Conservation (phyloP, 2,797 vertebrate genomes). For the Hydrolagus colliei region DNA sequence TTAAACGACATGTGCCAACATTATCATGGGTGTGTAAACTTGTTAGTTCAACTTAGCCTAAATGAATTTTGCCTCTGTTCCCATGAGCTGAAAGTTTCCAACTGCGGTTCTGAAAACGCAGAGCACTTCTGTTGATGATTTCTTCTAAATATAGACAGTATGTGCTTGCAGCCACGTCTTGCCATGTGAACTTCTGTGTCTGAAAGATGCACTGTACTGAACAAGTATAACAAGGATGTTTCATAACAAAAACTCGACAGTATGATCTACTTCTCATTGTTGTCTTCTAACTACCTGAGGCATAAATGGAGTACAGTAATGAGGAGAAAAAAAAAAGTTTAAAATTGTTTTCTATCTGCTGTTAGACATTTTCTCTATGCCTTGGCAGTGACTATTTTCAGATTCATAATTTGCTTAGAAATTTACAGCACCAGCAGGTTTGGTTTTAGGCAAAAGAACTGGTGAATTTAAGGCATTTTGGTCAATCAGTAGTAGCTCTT, state of each 20-base stretch:
- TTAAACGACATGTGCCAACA: constrained; percentile 21
- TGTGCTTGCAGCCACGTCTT: constrained; percentile 10
- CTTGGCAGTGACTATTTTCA: too few relatives aligned
- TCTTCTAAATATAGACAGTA: neutral
- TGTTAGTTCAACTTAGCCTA: neutral
- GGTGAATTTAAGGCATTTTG: too few relatives aligned
- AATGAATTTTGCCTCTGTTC: neutral
- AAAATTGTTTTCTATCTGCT: too few relatives aligned
- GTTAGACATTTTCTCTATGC: too few relatives aligned
- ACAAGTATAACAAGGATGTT: neutral
- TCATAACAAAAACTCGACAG: neutral
- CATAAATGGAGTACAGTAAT: neutral
- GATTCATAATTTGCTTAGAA: too few relatives aligned
- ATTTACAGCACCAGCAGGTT: too few relatives aligned
- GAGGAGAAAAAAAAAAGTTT: neutral
- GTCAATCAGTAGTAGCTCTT: too few relatives aligned
- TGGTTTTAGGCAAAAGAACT: too few relatives aligned
- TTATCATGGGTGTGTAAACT: neutral
- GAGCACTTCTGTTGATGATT: neutral
- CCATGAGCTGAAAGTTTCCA: neutral
- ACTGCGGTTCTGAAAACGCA: neutral
- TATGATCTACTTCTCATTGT: neutral
- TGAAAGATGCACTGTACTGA: neutral
- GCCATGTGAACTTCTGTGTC: neutral
- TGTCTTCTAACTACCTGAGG: neutral